A percentile compares a stretch with the other conserved stretches of the same genome.
Conservation (phyloP, 2,797 vertebrate species). For the Labroides dimidiatus region DNA sequence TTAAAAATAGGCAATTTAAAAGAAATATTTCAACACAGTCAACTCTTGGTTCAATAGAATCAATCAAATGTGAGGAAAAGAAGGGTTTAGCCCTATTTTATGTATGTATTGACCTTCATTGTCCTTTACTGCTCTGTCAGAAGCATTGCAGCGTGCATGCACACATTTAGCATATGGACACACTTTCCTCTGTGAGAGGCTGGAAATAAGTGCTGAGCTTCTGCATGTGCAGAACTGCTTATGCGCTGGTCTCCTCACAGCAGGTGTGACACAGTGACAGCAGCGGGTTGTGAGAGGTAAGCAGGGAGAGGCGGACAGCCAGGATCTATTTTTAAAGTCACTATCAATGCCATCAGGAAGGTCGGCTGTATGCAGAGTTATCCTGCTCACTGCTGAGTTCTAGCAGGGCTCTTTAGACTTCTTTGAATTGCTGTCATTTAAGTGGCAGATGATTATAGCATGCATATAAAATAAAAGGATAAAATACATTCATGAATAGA, state of each 20-base stretch:
- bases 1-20: background rate
- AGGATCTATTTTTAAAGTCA: conserved; percentile 77
- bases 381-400: conserved; percentile 36
- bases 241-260: conserved; percentile 66
- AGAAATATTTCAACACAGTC: no score
- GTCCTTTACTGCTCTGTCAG: conserved; percentile 50
- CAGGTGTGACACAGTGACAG: conserved; percentile 69
- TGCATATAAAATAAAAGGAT: no score
- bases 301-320: conserved; percentile 66
- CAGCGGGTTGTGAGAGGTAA: conserved; percentile 62
- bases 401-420: conserved; percentile 29
- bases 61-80: no score
- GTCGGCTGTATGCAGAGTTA: conserved; percentile 44
- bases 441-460: conserved; percentile 32
- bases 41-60: no score
- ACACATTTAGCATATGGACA: conserved; percentile 3
- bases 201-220: conserved; percentile 53
- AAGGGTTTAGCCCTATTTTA: conserved; percentile 21
- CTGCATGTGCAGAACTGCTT: conserved; percentile 63
- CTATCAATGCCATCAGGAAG: conserved; percentile 50
- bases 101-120: conserved; percentile 52
- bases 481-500: conserved; percentile 49
- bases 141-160: background rate
- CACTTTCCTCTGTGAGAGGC: conserved; percentile 26
- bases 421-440: conserved; percentile 17